Evolutionary conservation across 2,113 vertebrate species (phyloP).

Genomic region (Labeo rohita): DNA sequence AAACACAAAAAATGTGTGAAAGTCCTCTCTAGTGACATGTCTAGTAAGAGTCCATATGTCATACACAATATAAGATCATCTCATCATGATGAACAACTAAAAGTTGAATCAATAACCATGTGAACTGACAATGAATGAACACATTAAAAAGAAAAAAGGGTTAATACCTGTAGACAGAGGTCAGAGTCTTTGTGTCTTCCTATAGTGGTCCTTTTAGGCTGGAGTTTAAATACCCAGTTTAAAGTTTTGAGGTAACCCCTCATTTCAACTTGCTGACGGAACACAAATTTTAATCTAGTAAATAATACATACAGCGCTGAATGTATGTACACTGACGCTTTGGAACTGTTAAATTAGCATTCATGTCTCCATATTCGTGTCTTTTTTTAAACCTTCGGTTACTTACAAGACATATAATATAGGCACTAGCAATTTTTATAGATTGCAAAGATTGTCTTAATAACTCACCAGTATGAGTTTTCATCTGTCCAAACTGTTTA

Average conservation of each 20-base stretch:
- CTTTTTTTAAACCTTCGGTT: background rate
- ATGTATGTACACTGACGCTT: background rate
- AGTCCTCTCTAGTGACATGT: background rate
- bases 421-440: background rate
- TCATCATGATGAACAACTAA: background rate
- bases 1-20: background rate
- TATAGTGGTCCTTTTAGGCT: constrained; percentile 66
- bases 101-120: background rate
- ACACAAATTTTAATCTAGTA: background rate
- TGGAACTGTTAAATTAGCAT: background rate
- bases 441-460: background rate
- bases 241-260: constrained; percentile 74
- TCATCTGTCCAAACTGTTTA: background rate
- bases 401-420: background rate
- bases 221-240: constrained; percentile 74
- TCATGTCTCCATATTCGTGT: background rate
- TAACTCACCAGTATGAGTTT: constrained; percentile 4
- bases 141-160: background rate
- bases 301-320: background rate
- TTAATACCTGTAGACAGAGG: constrained; percentile 77
- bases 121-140: background rate
- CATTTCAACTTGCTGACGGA: constrained; percentile 62
- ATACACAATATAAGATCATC: background rate
- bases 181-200: constrained; percentile 75
- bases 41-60: background rate